Base-by-base conservation (phyloP, 2,888 invertebrate species). In the Sicus ferrugineus region DNA sequence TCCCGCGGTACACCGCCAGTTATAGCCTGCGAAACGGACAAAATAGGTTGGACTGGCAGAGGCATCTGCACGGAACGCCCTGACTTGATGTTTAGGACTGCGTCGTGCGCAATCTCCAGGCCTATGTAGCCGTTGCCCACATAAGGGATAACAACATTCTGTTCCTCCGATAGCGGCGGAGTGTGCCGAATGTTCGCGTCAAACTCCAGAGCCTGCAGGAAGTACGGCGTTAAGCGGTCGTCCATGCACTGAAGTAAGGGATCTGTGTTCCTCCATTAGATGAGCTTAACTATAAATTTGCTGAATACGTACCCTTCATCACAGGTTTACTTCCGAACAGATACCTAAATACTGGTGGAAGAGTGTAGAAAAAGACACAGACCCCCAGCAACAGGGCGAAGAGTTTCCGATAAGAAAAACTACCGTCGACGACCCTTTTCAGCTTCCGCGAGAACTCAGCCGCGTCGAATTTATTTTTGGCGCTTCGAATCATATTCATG, bases 91-190 rank as follows among this genome's bases (percentile, higher is more conserved):
- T 91, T 90, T 26, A 93, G 79, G 74, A 88, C 87, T 4, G 90
- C 87, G 76, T 91, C 89, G 62, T 89, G 87, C 63, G 89, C 87
- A 52, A 92, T 84, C 48, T 90, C 87, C 48, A 92, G 77, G 0
- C 92, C 93, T 72, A 93, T 85, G 70, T 90, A 86, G 1, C 93
- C 93, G 84, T 93, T 93, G 14, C 93, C 93, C 70, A 91, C 87
- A 78, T 92, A 93, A 76, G 92, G 92, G 81, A 92, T 87, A 77
- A 89, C n/a, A 77, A 89, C 91, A 73, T 88, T 87, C 54, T 88
- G 88, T 75, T 89, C 89, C 19, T 87, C 86, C 3, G 87, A 84
- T 46, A 87, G 76, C 5, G 86, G 85, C 4, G 89, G 87, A 67
- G 88, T 86, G 77, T 91, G 90, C 71, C 89, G 86, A 73, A 93